Evolutionary conservation across 2,888 invertebrate genomes (phyloP).

Genomic region (Chalcosyrphus nemorum): DNA sequence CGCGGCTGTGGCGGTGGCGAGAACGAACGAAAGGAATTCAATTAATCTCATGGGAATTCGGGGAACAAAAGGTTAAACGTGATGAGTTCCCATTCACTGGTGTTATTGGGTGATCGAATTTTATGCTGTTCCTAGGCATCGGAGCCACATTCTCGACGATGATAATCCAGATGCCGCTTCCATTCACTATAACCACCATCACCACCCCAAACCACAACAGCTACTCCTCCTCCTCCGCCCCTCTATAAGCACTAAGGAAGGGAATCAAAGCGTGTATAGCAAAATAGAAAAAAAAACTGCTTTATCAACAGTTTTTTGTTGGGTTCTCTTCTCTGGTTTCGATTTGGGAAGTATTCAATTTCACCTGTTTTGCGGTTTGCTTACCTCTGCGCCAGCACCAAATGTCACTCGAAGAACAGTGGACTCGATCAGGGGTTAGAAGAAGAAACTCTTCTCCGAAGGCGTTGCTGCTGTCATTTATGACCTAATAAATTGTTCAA

Average conservation of each 20-base stretch:
- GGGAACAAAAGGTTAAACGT: conserved; percentile 71
- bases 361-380: conserved; percentile 51
- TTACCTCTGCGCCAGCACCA: conserved; percentile 4
- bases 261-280: conserved; percentile 27
- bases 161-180: conserved; percentile 62
- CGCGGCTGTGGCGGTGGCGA: not conserved
- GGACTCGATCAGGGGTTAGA: conserved; percentile 35
- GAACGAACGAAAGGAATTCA: conserved; percentile 64
- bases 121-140: conserved; percentile 56
- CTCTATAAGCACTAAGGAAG: not conserved
- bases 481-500: conserved; percentile 28
- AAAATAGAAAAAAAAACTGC: conserved; percentile 1
- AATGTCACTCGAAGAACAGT: conserved; percentile 26
- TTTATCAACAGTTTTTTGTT: conserved; percentile 41
- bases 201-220: conserved; percentile 10
- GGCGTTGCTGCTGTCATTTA: conserved; percentile 2
- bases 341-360: conserved; percentile 50
- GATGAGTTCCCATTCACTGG: conserved; percentile 67
- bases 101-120: conserved; percentile 70
- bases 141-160: conserved; percentile 53
- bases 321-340: not conserved
- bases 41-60: conserved; percentile 71
- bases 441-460: no score
- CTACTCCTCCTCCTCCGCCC: conserved; percentile 24
- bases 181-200: conserved; percentile 1